Conservation (phyloP, 1,140 invertebrate genomes). For the Drosophila bocqueti region DNA sequence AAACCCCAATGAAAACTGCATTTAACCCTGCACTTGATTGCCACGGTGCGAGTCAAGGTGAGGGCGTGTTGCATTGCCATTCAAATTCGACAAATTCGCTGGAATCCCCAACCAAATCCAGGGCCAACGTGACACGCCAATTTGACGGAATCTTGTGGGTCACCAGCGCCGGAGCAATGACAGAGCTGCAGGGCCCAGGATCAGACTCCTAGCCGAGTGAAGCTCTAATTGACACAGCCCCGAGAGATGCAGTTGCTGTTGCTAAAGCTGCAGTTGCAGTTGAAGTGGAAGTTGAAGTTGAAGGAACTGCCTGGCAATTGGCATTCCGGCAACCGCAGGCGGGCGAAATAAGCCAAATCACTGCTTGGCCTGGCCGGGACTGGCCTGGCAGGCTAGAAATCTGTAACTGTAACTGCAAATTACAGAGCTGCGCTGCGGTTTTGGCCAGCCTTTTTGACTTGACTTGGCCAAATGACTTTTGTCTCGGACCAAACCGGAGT, state of each 20-base stretch:
- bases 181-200: conserved; percentile 55
- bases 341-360: conserved; percentile 74
- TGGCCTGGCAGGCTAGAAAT: conserved; percentile 68
- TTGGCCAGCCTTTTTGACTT: conserved; percentile 54
- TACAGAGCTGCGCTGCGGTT: conserved; percentile 65
- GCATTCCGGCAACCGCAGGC: conserved; percentile 56
- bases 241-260: conserved; percentile 26
- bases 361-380: conserved; percentile 21
- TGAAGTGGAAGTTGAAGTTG: conserved; percentile 23
- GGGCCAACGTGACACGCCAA: conserved; percentile 77
- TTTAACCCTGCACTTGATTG: conserved; percentile 56
- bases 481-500: conserved; percentile 19
- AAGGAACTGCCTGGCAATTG: conserved; percentile 62
- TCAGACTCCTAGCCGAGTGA: conserved; percentile 5
- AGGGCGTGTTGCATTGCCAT: conserved; percentile 39
- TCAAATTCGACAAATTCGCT: conserved; percentile 55
- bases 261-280: conserved; percentile 22
- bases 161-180: conserved; percentile 53
- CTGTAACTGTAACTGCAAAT: conserved; percentile 77
- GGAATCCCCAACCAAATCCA: neutral
- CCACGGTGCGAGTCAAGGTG: conserved; percentile 64
- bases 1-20: conserved; percentile 12
- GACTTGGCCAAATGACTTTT: conserved; percentile 74
- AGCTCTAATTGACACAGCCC: conserved; percentile 75
- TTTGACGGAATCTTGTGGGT: conserved; percentile 64